phyloP scores from a whole-genome alignment of 2,888 invertebrate genomes.

The Amphipyra tragopoginis region DNA sequence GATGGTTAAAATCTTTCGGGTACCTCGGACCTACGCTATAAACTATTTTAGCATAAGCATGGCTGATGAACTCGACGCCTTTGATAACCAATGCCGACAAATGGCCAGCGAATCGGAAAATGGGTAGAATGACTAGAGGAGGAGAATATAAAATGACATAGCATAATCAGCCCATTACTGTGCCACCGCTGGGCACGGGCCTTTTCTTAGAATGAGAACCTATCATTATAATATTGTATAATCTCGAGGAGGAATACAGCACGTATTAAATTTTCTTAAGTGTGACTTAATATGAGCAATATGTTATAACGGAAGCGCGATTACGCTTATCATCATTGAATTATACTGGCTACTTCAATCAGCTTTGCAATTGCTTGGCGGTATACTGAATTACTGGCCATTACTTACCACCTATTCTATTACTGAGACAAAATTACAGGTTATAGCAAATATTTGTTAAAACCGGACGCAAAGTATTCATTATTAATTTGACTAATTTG shows the following conservation, averaged over 20 bases:
- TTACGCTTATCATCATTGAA: conserved; percentile 33
- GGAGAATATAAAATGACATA: too few species aligned
- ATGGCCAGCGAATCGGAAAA: too few species aligned
- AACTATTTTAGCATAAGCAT: too few species aligned
- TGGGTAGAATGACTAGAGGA: too few species aligned
- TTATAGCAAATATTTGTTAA: conserved; percentile 33
- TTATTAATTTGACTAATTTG: conserved; percentile 26
- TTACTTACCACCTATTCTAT: conserved; percentile 35
- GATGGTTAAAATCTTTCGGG: too few species aligned
- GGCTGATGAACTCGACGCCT: too few species aligned
- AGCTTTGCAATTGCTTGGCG: conserved; percentile 25
- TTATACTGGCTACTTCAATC: conserved; percentile 35
- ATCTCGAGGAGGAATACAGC: background rate
- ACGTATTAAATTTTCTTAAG: conserved; percentile 15
- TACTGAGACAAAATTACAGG: conserved; percentile 27
- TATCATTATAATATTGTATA: too few species aligned
- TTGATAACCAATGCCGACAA: too few species aligned
- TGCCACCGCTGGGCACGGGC: too few species aligned
- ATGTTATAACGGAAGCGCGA: conserved; percentile 28
- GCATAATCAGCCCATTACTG: too few species aligned
- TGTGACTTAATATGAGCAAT: conserved; percentile 27
- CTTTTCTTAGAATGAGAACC: too few species aligned
- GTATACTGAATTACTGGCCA: conserved; percentile 24
- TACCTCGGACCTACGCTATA: too few species aligned
- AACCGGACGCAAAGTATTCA: conserved; percentile 17